Percentiles rank a stretch among this genome's conserved stretches.
Conservation (phyloP, 2,888 invertebrate species). For the Athalia cordata region DNA sequence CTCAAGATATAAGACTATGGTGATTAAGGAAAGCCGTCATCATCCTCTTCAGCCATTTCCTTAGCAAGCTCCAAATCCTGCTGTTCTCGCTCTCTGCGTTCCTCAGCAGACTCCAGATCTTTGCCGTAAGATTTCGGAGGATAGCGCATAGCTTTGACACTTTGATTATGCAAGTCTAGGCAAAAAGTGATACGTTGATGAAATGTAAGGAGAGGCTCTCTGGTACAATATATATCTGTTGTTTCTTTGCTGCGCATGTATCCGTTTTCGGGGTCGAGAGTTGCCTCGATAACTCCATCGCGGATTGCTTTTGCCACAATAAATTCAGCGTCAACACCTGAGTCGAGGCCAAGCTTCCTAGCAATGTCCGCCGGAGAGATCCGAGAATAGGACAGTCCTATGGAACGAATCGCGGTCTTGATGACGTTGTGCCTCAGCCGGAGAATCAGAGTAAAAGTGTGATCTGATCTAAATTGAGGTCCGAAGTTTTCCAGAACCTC, state of each 20-base stretch:
- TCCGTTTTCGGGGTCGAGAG: conserved; percentile 94
- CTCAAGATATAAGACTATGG: neutral
- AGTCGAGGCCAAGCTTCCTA: conserved; percentile 93
- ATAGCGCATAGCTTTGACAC: conserved; percentile 99
- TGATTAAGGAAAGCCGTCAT: conserved; percentile 85
- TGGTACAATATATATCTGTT: conserved; percentile 96
- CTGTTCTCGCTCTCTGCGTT: conserved; percentile 95
- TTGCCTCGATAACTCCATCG: conserved; percentile 99
- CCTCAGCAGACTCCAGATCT: conserved; percentile 97
- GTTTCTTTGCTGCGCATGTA: conserved; percentile 99
- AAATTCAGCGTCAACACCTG: conserved; percentile 98
- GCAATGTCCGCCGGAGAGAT: conserved; percentile 97
- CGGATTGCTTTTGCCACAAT: conserved; percentile 98
- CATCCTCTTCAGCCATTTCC: conserved; percentile 99
- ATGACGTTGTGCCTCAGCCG: conserved; percentile 98
- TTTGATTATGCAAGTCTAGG: conserved; percentile 97
- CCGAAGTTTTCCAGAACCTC: conserved; percentile 94
- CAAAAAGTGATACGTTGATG: conserved; percentile 98
- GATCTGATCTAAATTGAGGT: conserved; percentile 93
- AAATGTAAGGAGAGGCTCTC: conserved; percentile 96
- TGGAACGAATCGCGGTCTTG: conserved; percentile 97
- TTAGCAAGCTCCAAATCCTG: conserved; percentile 99
- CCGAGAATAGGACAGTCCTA: conserved; percentile 96
- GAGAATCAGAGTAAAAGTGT: conserved; percentile 96
- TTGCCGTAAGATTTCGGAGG: conserved; percentile 99